Evolutionary conservation across 2,113 vertebrate genomes (phyloP).

Genomic region (Corydoras sp.): DNA sequence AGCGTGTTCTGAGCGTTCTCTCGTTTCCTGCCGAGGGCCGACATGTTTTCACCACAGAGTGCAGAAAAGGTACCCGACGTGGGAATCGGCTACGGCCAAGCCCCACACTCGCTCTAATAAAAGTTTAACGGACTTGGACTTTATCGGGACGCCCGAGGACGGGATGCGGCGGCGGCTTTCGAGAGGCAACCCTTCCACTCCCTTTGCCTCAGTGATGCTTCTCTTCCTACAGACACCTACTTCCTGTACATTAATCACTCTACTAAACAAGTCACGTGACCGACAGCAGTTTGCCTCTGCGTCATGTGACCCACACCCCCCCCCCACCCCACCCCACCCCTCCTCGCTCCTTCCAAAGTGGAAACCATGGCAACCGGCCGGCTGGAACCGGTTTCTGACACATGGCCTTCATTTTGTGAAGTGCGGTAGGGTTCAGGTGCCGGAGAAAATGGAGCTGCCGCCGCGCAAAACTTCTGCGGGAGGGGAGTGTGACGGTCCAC

Average conservation of each 20-base stretch:
- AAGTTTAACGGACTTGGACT: neutral
- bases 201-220: constrained; percentile 27
- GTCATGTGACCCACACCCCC: constrained; percentile 64
- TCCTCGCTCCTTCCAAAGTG: constrained; percentile 58
- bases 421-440: constrained; percentile 74
- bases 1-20: neutral
- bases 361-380: constrained; percentile 83
- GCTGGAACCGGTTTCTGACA: constrained; percentile 80
- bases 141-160: no score
- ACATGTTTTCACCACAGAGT: neutral
- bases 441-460: constrained; percentile 72
- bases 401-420: constrained; percentile 81
- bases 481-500: neutral
- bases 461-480: constrained; percentile 45
- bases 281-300: constrained; percentile 60
- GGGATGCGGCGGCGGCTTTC: neutral
- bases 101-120: neutral
- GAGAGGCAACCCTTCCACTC: constrained; percentile 5
- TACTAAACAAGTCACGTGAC: constrained; percentile 77
- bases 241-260: constrained; percentile 79
- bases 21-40: constrained; percentile 11
- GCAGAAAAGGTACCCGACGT: no score
- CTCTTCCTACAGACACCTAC: constrained; percentile 52
- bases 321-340: no score
- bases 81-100: neutral